Evolutionary conservation across 2,888 invertebrate genomes (phyloP), one percentile per base, ranked within the genome.

Genomic region (Bellardia pandia): DNA sequence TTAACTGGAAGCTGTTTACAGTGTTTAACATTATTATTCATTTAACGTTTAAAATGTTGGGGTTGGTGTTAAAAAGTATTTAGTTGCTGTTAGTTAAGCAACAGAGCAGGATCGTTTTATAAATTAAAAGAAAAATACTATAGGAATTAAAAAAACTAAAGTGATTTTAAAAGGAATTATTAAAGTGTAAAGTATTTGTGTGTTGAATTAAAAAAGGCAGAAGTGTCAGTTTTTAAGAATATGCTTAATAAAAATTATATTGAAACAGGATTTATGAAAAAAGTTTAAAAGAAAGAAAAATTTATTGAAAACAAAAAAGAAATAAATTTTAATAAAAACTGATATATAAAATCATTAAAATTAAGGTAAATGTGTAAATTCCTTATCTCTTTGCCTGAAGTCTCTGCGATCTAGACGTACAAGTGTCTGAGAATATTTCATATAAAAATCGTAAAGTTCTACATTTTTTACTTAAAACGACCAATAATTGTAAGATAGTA

Each of bases 101-200:
- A 89, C 68, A 88, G 76, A 89, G 66, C 90, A 91, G 90, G 91
- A 91, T 91, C 89, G 60, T 71, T 76, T 8, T 33, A 16, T 16
- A 42, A 14, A 51, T 51, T 23, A 33, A 37, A 45, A 16, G 16
- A 56, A 62, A 51, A n/a, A 72, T 56, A 13, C n/a, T 23, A 37
- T 68, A 68, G 76, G 48, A n/a, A 9, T 51, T 14, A 6, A 48
- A 53, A 6, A 48, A 53, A 60, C 4, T 23, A 9, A 66, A 72
- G 45, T 64, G 3, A 72, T 40, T 48, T 69, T 68, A 51, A 40
- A 16, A 42, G 23, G 14, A 60, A 0, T 40, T 51, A 51, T 30
- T 11, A 16, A 66, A 64, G 16, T 62, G n/a, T 2, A 16, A 13
- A 62, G 13, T 62, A n/a, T 33, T 33, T 30, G 8, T 14, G 11